A percentile compares a stretch with the other conserved stretches of the same genome.
These are phyloP conservation scores for Melanotaenia boesemani DNA, from an alignment of 2,797 vertebrate genomes.

Conservation along the genomic window DNA sequence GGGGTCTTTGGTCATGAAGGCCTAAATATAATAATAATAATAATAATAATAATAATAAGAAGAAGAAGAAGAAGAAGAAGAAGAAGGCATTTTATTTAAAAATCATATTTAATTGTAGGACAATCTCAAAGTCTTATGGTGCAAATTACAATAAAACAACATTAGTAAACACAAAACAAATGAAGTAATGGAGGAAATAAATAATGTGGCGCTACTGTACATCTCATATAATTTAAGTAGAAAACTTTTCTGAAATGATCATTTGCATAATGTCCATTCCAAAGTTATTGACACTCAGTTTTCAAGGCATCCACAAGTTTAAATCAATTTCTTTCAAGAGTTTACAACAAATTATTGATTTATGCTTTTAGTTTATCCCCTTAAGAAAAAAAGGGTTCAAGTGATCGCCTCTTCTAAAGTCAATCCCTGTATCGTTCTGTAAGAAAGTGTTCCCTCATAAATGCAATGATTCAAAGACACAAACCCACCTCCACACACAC, in stretches of 20 bases:
- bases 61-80: too few species aligned
- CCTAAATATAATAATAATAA: too few species aligned
- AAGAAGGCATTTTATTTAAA: too few species aligned
- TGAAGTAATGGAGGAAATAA: too few species aligned
- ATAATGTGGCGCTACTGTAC: neutral
- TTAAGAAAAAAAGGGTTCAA: neutral
- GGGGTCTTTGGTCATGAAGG: too few species aligned
- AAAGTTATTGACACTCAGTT: neutral
- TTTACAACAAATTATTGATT: too few species aligned
- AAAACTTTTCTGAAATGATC: neutral
- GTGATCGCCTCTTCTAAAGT: neutral
- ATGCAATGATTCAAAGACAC: conserved; percentile 19
- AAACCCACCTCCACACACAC: conserved; percentile 16
- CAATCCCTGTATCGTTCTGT: neutral
- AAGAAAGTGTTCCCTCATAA: conserved; percentile 12
- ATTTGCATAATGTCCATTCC: neutral
- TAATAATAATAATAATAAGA: too few species aligned
- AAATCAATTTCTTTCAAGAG: too few species aligned
- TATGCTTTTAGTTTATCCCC: neutral
- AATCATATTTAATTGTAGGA: too few species aligned
- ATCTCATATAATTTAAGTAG: neutral
- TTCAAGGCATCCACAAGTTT: neutral
- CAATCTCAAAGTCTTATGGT: too few species aligned
- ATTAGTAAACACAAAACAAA: too few species aligned
- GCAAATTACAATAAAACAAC: too few species aligned